Evolutionary conservation across 2,888 invertebrate genomes (phyloP).

Genomic region (Caenorhabditis becei): DNA sequence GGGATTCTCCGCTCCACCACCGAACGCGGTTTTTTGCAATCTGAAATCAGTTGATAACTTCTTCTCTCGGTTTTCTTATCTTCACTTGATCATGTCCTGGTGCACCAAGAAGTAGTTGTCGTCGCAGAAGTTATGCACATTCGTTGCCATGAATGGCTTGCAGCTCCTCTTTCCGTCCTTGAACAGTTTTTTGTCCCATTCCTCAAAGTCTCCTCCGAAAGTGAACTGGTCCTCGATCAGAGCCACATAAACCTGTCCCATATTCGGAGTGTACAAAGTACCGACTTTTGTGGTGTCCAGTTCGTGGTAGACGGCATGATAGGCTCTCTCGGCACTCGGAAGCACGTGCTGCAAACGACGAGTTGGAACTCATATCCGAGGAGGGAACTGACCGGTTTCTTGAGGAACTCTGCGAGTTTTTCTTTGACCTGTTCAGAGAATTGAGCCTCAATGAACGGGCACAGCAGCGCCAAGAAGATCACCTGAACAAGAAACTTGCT

Average conservation of each 20-base stretch:
- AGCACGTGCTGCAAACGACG: constrained; percentile 39
- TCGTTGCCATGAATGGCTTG: constrained; percentile 42
- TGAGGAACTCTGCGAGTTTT: constrained; percentile 12
- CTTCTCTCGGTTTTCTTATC: neutral
- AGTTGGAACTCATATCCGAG: neutral
- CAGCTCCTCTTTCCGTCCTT: neutral
- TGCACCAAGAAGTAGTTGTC: constrained; percentile 45
- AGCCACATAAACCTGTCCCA: constrained; percentile 47
- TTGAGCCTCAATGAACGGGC: neutral
- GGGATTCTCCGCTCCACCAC: neutral
- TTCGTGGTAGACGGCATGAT: constrained; percentile 42
- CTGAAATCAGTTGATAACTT: constrained; percentile 3
- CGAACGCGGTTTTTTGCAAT: constrained; percentile 7
- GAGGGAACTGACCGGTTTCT: constrained; percentile 25
- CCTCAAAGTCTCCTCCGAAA: constrained; percentile 44
- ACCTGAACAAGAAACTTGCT: neutral
- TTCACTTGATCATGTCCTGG: constrained; percentile 47
- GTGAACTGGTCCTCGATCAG: constrained; percentile 53
- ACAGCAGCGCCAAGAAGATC: constrained; percentile 2
- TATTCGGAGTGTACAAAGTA: neutral
- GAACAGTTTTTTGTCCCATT: constrained; percentile 5
- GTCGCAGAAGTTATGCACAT: constrained; percentile 35
- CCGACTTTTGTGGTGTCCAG: neutral
- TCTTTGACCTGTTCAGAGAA: neutral
- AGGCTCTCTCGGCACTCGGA: constrained; percentile 27